A percentile compares a stretch with the other conserved stretches of the same genome.
These are phyloP conservation scores for Porites rus DNA, from an alignment of 92 coral and sea anemone genomes.

Conservation along the genomic window DNA sequence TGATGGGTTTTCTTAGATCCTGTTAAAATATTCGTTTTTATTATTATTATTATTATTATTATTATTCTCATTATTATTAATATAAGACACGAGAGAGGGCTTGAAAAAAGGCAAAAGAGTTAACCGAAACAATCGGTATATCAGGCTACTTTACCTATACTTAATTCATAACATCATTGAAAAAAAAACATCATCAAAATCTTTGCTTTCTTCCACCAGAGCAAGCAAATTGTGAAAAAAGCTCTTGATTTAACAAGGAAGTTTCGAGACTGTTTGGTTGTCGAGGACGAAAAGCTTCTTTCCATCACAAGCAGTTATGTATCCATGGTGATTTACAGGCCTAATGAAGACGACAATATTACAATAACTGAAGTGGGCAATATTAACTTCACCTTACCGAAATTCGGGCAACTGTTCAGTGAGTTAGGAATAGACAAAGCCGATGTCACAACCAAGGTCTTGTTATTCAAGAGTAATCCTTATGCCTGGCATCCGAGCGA, in stretches of 20 bases:
- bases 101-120: too few species aligned
- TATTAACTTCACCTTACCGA: conserved; percentile 23
- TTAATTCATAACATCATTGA: too few species aligned
- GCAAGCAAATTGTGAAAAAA: conserved; percentile 10
- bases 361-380: background rate
- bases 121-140: too few species aligned
- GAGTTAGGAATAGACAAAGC: background rate
- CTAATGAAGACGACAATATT: background rate
- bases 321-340: conserved; percentile 19
- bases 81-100: too few species aligned
- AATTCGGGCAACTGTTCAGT: background rate
- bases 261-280: conserved; percentile 13
- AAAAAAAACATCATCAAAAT: too few species aligned
- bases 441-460: conserved; percentile 23
- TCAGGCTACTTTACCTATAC: too few species aligned
- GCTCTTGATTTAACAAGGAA: conserved; percentile 22
- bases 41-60: too few species aligned
- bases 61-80: too few species aligned
- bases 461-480: conserved; percentile 64
- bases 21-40: too few species aligned
- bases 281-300: conserved; percentile 16
- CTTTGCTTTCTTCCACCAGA: background rate
- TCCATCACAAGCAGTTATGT: conserved; percentile 15
- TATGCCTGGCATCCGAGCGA: conserved; percentile 76
- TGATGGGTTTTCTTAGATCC: too few species aligned